A percentile compares a stretch with the other conserved stretches of the same genome.
Conservation (phyloP, 2,113 vertebrate species). For the Xerus inauris region DNA sequence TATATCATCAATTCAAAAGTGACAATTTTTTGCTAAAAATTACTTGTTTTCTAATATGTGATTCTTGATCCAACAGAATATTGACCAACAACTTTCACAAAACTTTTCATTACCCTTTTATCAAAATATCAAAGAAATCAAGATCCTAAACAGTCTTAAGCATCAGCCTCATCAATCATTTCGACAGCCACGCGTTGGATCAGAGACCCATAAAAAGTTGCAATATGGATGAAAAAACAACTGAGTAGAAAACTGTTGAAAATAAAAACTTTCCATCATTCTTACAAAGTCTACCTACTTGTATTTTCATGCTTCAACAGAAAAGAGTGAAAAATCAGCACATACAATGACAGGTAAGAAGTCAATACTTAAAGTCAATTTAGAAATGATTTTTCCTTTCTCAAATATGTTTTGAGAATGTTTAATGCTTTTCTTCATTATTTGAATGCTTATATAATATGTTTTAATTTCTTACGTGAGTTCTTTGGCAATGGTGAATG, state of each 20-base stretch:
- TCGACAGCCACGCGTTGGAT: conserved; percentile 6
- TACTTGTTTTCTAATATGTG: neutral
- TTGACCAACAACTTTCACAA: conserved; percentile 6
- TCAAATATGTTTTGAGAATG: neutral
- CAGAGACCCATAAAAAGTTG: conserved; percentile 42
- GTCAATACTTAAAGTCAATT: neutral
- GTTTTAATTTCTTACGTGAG: neutral
- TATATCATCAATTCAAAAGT: neutral
- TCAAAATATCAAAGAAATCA: neutral
- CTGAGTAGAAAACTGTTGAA: conserved; percentile 8
- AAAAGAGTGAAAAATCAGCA: conserved; percentile 15
- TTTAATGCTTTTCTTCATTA: neutral
- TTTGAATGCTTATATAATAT: neutral
- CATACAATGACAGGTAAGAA: neutral
- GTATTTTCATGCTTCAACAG: conserved; percentile 41
- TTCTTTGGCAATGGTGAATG: neutral
- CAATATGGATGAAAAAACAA: conserved; percentile 21
- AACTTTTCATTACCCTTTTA: neutral
- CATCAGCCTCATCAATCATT: conserved; percentile 56
- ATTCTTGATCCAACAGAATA: neutral
- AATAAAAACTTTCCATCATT: conserved; percentile 56
- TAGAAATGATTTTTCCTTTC: neutral
- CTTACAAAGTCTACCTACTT: neutral
- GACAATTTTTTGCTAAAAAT: neutral
- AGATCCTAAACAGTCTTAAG: neutral